Conservation (phyloP, 2,113 vertebrate species). For the Delphinus delphis region DNA sequence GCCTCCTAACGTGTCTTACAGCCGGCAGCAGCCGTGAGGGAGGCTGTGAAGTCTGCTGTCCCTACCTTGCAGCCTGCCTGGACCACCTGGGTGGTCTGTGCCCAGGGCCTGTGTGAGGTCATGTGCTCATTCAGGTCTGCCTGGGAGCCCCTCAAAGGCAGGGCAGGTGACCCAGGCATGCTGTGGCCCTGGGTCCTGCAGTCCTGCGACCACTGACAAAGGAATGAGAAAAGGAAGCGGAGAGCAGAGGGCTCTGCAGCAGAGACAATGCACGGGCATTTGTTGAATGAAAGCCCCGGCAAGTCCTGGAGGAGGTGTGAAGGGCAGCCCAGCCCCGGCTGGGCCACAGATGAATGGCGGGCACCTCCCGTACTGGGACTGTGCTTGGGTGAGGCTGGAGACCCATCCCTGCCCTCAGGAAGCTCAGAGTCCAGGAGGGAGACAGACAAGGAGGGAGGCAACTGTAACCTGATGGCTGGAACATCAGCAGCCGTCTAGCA, state of each 20-base stretch:
- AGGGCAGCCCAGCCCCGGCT: neutral
- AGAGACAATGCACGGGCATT: neutral
- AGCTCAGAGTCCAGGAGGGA: neutral
- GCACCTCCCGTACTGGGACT: neutral
- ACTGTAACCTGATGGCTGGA: neutral
- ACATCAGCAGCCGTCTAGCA: neutral
- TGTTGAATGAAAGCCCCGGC: neutral
- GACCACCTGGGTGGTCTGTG: neutral
- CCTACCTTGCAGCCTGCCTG: neutral
- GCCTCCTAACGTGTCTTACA: accelerated
- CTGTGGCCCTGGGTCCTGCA: neutral
- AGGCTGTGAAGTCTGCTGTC: neutral
- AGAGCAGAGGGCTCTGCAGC: neutral
- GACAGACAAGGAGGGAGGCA: neutral
- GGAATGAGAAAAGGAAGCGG: accelerated
- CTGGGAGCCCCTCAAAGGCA: neutral
- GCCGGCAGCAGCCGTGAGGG: neutral
- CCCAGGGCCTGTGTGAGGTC: neutral
- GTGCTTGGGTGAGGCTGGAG: too few relatives aligned
- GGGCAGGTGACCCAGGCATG: neutral
- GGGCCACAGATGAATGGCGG: neutral
- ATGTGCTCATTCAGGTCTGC: neutral
- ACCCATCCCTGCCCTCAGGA: neutral
- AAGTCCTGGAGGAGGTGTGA: neutral
- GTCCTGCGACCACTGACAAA: neutral